A percentile compares a stretch with the other conserved stretches of the same genome.
These are phyloP conservation scores for Ormyrus thymus DNA, from an alignment of 2,888 invertebrate species.

Conservation along the genomic window DNA sequence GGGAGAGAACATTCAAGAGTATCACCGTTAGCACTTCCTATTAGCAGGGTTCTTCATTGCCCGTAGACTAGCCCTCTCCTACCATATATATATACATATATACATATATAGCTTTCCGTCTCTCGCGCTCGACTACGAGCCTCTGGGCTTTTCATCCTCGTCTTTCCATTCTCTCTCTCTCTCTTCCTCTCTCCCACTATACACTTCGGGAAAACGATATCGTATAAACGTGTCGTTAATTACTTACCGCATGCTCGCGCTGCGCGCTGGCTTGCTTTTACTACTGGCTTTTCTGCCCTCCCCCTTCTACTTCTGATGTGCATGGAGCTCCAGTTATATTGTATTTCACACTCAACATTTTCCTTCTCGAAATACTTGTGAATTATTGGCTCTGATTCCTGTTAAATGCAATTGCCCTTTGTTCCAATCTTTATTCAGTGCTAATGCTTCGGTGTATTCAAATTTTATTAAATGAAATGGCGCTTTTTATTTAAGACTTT, in stretches of 20 bases:
- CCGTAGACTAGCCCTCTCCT: constrained; percentile 35
- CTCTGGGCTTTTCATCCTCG: constrained; percentile 32
- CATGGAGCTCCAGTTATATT: not conserved
- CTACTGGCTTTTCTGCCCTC: constrained; percentile 51
- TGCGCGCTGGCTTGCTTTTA: constrained; percentile 53
- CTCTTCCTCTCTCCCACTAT: constrained; percentile 46
- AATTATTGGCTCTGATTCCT: no score
- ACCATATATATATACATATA: not conserved
- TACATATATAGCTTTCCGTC: constrained; percentile 18
- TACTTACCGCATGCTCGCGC: constrained; percentile 64
- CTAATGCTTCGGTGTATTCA: not conserved
- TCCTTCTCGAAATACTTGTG: not conserved
- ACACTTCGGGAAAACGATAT: constrained; percentile 63
- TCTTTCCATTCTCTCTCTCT: constrained; percentile 45
- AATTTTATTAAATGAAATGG: not conserved
- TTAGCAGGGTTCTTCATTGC: constrained; percentile 71
- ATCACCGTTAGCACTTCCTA: constrained; percentile 72
- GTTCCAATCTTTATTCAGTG: not conserved
- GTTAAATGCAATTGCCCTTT: not conserved
- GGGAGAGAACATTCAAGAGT: constrained; percentile 65
- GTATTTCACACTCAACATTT: constrained; percentile 7
- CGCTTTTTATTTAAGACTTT: no score
- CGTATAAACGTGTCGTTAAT: constrained; percentile 72
- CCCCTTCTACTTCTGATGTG: constrained; percentile 27
- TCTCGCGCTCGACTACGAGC: not conserved